A percentile compares a stretch with the other conserved stretches of the same genome.
phyloP scores from a whole-genome alignment of 2,797 vertebrate species.

The Capromys pilorides region DNA sequence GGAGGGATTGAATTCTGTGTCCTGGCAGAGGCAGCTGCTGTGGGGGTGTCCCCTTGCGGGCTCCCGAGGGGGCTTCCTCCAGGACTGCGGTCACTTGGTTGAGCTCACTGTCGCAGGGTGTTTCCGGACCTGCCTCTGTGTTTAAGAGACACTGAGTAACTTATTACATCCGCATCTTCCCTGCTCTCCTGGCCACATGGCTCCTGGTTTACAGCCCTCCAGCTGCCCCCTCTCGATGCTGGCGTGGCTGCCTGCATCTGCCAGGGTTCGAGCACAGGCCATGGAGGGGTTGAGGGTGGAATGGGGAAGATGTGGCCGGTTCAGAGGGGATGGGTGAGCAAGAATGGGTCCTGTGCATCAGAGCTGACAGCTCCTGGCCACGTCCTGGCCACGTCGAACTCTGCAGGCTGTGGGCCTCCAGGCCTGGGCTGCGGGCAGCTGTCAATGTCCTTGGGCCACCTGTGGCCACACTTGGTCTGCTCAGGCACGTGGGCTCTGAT shows the following conservation, averaged over 20 bases:
- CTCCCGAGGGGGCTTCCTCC: background rate
- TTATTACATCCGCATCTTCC: background rate
- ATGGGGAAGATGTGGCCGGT: background rate
- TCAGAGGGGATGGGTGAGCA: background rate
- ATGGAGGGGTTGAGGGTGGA: background rate
- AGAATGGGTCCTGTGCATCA: no score
- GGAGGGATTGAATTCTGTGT: no score
- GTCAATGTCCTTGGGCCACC: background rate
- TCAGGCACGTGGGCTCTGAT: background rate
- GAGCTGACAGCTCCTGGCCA: background rate
- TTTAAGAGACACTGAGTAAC: constrained; percentile 14
- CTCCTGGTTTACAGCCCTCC: background rate
- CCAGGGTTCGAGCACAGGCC: no score
- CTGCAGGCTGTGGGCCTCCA: background rate
- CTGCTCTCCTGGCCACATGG: background rate
- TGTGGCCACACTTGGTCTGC: background rate
- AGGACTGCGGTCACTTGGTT: background rate
- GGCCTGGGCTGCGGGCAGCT: background rate
- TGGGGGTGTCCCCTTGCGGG: background rate
- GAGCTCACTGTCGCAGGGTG: background rate
- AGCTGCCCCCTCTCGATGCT: no score
- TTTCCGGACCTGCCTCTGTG: background rate
- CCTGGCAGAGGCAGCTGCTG: background rate
- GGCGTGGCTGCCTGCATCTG: background rate
- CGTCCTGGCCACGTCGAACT: background rate